Evolutionary conservation across 2,113 vertebrate genomes (phyloP).

Genomic region (Hyperoodon ampullatus): DNA sequence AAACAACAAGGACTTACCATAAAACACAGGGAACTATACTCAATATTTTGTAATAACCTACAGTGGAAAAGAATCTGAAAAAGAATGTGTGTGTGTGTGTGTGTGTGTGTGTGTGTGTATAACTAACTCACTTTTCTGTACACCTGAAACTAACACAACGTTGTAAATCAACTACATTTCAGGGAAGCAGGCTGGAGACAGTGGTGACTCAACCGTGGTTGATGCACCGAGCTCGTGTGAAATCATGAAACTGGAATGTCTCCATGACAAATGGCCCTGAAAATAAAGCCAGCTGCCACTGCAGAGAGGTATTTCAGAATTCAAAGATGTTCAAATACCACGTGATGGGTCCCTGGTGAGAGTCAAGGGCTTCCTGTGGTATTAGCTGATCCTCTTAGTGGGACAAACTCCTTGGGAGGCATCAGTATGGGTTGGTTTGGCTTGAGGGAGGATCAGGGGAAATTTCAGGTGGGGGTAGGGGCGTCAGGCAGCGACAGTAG

Average conservation of each 20-base stretch:
- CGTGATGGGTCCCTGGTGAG: neutral
- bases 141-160: no score
- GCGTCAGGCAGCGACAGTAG: accelerated
- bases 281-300: neutral
- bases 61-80: no score
- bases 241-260: neutral
- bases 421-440: neutral
- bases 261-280: neutral
- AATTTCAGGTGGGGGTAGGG: neutral
- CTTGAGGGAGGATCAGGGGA: neutral
- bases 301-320: neutral
- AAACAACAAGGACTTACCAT: no score
- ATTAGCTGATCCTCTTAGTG: neutral
- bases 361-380: neutral
- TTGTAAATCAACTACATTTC: no score
- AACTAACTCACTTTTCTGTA: no score
- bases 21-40: no score
- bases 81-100: no score
- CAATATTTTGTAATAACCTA: no score
- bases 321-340: neutral
- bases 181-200: neutral
- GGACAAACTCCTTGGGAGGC: neutral
- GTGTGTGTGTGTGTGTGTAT: no score
- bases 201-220: accelerated
- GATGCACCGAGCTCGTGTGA: accelerated